Evolutionary conservation across 2,888 invertebrate species (phyloP).

Genomic region (Colletes collaris): DNA sequence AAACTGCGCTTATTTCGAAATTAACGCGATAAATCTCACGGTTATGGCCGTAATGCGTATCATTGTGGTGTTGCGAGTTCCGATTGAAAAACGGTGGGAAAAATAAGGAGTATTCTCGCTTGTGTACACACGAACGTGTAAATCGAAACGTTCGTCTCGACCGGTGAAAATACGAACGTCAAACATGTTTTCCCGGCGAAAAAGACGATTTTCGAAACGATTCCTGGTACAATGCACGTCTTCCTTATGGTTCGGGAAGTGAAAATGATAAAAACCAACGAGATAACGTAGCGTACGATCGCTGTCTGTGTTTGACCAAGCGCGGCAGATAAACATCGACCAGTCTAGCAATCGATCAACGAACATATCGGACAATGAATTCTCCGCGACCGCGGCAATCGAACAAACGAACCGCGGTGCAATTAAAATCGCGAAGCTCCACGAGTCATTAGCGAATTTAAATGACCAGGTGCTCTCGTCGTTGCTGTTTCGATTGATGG

Average conservation of each 20-base stretch:
- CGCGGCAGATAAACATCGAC: not conserved
- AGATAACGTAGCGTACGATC: not conserved
- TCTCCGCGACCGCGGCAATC: slow-evolving; percentile 25
- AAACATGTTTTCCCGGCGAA: not conserved
- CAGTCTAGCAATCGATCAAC: slow-evolving; percentile 13
- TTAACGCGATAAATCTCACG: slow-evolving; percentile 36
- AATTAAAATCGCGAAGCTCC: slow-evolving; percentile 56
- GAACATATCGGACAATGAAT: slow-evolving; percentile 22
- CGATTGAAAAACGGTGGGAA: no score
- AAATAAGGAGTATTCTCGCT: no score
- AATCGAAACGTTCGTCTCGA: no score
- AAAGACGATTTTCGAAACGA: no score
- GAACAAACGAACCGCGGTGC: slow-evolving; percentile 30
- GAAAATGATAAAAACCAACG: no score
- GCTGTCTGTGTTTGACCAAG: slow-evolving; percentile 5
- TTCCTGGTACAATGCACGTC: no score
- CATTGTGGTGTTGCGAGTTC: not conserved
- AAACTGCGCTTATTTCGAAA: slow-evolving; percentile 33
- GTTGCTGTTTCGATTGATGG: not conserved
- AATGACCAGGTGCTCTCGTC: slow-evolving; percentile 39
- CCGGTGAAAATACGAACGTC: not conserved
- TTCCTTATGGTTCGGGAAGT: no score
- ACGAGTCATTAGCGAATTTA: slow-evolving; percentile 48
- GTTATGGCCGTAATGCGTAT: slow-evolving; percentile 7
- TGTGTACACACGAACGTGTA: no score